Evolutionary conservation across 2,113 vertebrate genomes (phyloP), one percentile per base, ranked within the genome.

Genomic region (Mustela lutreola): DNA sequence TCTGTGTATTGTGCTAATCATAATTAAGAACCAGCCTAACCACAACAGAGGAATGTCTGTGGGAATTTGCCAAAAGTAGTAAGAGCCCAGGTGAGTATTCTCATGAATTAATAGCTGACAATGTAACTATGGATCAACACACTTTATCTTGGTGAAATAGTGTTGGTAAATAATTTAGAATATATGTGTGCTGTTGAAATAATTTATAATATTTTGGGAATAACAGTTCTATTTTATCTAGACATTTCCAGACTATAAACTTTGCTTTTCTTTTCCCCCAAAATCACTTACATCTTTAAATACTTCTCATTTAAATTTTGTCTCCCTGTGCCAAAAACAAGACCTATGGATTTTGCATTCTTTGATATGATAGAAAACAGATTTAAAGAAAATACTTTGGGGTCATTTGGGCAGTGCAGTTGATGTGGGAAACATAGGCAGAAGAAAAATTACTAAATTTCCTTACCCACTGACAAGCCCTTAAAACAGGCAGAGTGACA

Each of bases 231-330:
- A 82, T 79, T 76, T 58, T 33, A 79, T 31, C 1, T 71, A 60
- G 33, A 1, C 9, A 65, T 70, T 89, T 91, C 21, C 16, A 88
- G 7, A 2, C 1, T 36, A 63, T 60, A 81, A 86, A 28, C 7
- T 60, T 60, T 15, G 1, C 42, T 50, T 50, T 16, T 3, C 42
- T 0, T 0, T 4, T 1, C 12, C 5, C 12, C 7, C 14, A 24
- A 28, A 76, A 26, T 76, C 50, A 42, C n/a, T 73, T 28, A n/a
- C 36, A 12, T 0, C 36, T 26, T 24, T 39, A 24, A 14, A 36
- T 48, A 85, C 71, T 50, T 86, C 11, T 90, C 1, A 75, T 21
- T 81, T 91, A 94, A 65, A 80, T 5, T 28, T 33, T 80, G 0
- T 11, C 10, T 84, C 14, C 2, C 31, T 65, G 12, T 48, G 6